A percentile compares a stretch with the other conserved stretches of the same genome.
These are phyloP conservation scores for Melanotaenia parkinsoni DNA, from an alignment of 2,797 vertebrate genomes.

Conservation along the genomic window DNA sequence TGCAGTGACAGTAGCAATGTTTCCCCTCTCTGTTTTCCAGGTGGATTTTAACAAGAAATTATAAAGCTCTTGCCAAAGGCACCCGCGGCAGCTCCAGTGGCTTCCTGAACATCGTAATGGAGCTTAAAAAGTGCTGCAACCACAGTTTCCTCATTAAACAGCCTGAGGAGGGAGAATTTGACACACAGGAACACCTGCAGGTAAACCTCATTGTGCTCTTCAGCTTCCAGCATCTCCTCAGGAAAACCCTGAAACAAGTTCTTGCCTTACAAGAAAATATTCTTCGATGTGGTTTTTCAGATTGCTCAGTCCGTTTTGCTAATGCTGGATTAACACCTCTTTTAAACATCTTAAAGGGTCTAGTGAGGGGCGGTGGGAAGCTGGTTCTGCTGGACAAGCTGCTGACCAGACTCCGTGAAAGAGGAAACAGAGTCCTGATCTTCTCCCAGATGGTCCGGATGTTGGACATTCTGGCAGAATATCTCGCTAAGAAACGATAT, in stretches of 20 bases:
- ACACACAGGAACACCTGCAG: conserved; percentile 88
- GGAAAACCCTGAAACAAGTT: conserved; percentile 1
- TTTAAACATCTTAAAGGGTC: conserved; percentile 19
- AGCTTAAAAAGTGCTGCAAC: conserved; percentile 98
- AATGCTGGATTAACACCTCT: not conserved
- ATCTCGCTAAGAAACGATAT: conserved; percentile 93
- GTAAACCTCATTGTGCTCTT: conserved; percentile 65
- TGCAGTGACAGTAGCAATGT: not conserved
- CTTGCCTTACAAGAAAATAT: not conserved
- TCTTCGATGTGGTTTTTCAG: not conserved
- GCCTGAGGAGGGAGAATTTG: conserved; percentile 88
- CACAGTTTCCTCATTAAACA: conserved; percentile 94
- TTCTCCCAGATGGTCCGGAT: conserved; percentile 99
- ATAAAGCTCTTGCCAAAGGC: conserved; percentile 94
- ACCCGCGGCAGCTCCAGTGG: conserved; percentile 93
- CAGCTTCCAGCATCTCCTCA: conserved; percentile 44
- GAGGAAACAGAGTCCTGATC: conserved; percentile 97
- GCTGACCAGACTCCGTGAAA: conserved; percentile 91
- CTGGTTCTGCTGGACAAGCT: conserved; percentile 97
- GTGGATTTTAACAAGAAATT: conserved; percentile 99
- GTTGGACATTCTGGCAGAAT: conserved; percentile 98
- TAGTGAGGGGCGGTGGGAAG: conserved; percentile 96
- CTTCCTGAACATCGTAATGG: conserved; percentile 99
- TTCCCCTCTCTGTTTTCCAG: conserved; percentile 74
- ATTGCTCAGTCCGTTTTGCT: not conserved